Percentiles rank a stretch among this genome's conserved stretches.
phyloP scores from a whole-genome alignment of 92 coral and sea anemone genomes.

The Parazoanthus atlanticus region DNA sequence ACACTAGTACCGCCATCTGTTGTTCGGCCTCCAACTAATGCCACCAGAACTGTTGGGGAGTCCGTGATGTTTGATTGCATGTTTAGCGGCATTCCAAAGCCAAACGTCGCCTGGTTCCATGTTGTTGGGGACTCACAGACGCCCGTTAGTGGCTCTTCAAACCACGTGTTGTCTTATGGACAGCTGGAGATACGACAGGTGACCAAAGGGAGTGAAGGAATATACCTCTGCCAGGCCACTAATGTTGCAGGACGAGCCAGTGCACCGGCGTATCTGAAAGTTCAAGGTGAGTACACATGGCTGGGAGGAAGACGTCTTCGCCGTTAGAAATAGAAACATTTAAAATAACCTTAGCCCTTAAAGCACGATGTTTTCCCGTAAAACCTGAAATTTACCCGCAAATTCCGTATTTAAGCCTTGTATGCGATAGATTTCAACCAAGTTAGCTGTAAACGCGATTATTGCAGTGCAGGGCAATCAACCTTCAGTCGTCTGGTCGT shows the following conservation, averaged over 20 bases:
- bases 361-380: too few species aligned
- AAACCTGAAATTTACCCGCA: too few species aligned
- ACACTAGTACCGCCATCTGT: constrained; percentile 76
- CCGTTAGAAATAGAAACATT: too few species aligned
- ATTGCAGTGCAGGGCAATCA: too few species aligned
- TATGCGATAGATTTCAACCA: too few species aligned
- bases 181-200: constrained; percentile 67
- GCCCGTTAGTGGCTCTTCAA: constrained; percentile 52
- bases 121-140: constrained; percentile 46
- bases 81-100: constrained; percentile 83
- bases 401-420: too few species aligned
- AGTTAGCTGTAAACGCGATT: too few species aligned
- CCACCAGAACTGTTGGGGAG: constrained; percentile 75
- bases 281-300: constrained; percentile 90
- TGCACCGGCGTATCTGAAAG: constrained; percentile 67
- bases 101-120: constrained; percentile 76
- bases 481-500: too few species aligned
- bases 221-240: constrained; percentile 68
- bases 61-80: constrained; percentile 68
- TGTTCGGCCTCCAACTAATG: constrained; percentile 63
- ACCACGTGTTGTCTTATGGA: constrained; percentile 58
- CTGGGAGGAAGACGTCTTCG: neutral
- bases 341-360: too few species aligned
- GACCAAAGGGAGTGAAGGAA: constrained; percentile 71
- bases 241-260: constrained; percentile 77